Evolutionary conservation across 64 coral and sea anemone species (phyloP).

Genomic region (Trachythela sp.): DNA sequence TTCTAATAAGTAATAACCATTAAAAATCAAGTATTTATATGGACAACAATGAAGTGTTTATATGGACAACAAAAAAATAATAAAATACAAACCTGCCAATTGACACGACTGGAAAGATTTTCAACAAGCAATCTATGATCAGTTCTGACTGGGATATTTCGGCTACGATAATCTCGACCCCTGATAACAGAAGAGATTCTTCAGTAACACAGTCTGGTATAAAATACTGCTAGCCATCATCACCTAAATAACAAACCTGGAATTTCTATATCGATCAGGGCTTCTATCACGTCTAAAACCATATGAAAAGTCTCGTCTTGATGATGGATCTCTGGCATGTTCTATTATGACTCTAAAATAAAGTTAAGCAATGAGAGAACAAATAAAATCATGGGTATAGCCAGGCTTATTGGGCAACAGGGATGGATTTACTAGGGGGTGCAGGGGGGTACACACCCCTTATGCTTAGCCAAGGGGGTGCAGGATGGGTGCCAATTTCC

Average conservation of each 20-base stretch:
- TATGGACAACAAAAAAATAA: no score
- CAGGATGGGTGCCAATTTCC: no score
- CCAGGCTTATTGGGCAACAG: not conserved
- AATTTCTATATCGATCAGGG: not conserved
- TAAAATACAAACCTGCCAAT: conserved; percentile 72
- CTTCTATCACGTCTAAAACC: not conserved
- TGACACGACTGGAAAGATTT: conserved; percentile 83
- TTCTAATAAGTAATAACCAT: no score
- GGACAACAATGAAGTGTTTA: not conserved
- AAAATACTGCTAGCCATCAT: not conserved
- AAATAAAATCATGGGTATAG: not conserved
- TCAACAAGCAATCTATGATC: conserved; percentile 92
- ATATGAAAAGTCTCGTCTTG: conserved; percentile 76
- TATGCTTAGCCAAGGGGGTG: no score
- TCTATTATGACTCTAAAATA: conserved; percentile 76
- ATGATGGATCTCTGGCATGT: conserved; percentile 83
- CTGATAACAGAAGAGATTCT: not conserved
- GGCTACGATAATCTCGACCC: not conserved
- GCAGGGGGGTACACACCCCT: no score
- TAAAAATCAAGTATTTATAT: not conserved
- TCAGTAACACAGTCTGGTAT: not conserved
- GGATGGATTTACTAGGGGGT: no score
- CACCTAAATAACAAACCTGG: not conserved
- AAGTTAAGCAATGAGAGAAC: not conserved
- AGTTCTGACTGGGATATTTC: conserved; percentile 82